Percentiles rank a stretch among this genome's conserved stretches.
These are phyloP conservation scores for Carassius auratus DNA, from an alignment of 2,113 vertebrate genomes.

Conservation along the genomic window DNA sequence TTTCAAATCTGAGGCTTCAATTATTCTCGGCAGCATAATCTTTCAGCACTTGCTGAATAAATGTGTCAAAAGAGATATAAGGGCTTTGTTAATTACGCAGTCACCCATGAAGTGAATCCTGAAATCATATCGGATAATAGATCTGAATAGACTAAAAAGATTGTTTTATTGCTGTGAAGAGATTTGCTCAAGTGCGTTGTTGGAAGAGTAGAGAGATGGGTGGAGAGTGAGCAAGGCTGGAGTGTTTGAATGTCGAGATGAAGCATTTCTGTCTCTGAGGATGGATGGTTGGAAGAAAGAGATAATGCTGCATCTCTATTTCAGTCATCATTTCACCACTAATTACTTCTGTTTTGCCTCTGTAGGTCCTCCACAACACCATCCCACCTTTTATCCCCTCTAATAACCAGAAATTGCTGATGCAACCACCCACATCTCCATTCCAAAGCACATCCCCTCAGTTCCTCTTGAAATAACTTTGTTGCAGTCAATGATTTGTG, in stretches of 20 bases:
- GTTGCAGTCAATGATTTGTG: neutral
- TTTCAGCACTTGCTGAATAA: neutral
- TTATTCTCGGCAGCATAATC: neutral
- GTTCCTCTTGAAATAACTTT: neutral
- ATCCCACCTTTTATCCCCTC: neutral
- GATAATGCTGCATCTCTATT: constrained; percentile 11
- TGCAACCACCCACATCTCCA: neutral
- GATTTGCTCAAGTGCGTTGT: neutral
- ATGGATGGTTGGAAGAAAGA: constrained; percentile 6
- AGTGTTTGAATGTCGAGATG: constrained; percentile 7
- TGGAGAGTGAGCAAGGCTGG: neutral
- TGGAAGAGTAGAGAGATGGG: neutral
- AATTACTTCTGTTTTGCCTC: constrained; percentile 15
- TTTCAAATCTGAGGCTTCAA: constrained; percentile 16
- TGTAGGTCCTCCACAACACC: neutral
- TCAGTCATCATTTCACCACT: constrained; percentile 21
- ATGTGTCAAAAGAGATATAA: constrained; percentile 14
- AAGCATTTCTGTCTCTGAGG: neutral
- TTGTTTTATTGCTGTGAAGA: neutral
- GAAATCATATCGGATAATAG: neutral
- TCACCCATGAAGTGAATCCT: neutral
- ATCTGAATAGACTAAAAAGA: neutral
- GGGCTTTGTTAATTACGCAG: neutral
- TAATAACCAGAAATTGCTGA: constrained; percentile 14
- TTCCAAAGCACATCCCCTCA: neutral